Conservation (phyloP, 1,140 invertebrate species). For the Eubasilissa regina region DNA sequence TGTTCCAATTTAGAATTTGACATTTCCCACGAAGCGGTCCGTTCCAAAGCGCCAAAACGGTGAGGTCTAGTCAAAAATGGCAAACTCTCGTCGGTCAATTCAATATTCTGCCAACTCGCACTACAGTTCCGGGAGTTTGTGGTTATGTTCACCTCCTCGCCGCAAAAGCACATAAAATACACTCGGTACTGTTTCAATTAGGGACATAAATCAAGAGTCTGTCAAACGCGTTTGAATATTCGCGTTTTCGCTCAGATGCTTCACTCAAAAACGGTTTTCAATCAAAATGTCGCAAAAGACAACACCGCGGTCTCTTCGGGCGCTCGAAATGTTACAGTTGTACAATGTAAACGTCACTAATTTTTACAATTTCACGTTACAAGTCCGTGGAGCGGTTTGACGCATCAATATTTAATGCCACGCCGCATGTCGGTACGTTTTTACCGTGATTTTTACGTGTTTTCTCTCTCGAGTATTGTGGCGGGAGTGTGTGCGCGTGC, state of each 20-base stretch:
- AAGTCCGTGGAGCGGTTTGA: constrained; percentile 13
- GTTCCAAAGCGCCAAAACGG: constrained; percentile 11
- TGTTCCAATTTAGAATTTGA: constrained; percentile 23
- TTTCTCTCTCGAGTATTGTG: constrained; percentile 17
- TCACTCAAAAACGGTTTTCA: no score
- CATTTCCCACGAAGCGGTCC: constrained; percentile 30
- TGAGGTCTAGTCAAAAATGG: no score
- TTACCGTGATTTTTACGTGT: background rate
- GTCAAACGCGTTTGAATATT: no score
- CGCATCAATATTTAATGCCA: background rate
- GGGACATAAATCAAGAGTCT: no score
- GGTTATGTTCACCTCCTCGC: background rate
- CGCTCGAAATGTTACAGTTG: background rate
- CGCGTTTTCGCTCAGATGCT: no score
- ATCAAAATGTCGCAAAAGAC: background rate
- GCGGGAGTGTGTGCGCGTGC: constrained; percentile 33
- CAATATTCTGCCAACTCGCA: no score
- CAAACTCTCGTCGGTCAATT: no score
- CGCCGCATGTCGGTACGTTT: background rate
- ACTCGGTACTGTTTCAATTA: no score
- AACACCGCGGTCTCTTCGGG: background rate
- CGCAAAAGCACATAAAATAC: background rate
- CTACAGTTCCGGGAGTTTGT: background rate
- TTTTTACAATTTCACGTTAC: background rate
- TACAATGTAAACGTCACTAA: background rate